Evolutionary conservation across 2,888 invertebrate genomes (phyloP).

Genomic region (Buathra laborator): DNA sequence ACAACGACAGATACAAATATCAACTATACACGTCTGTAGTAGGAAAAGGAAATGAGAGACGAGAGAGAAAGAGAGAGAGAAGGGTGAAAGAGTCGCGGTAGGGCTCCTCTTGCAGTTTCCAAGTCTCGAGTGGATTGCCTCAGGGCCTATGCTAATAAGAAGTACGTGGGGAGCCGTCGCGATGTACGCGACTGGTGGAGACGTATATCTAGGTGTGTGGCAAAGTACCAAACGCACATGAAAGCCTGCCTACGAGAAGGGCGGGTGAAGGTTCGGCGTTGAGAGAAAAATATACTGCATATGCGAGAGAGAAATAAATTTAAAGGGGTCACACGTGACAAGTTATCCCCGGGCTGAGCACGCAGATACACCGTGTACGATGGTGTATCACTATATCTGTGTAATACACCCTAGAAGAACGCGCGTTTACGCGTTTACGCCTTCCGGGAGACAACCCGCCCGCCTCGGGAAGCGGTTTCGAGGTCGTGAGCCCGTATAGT

Average conservation of each 20-base stretch:
- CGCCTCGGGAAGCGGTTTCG: slow-evolving; percentile 8
- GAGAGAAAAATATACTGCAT: slow-evolving; percentile 9
- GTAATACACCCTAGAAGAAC: slow-evolving; percentile 30
- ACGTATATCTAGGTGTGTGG: neutral
- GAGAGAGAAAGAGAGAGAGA: slow-evolving; percentile 26
- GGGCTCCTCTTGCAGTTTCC: slow-evolving; percentile 41
- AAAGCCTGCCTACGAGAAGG: neutral
- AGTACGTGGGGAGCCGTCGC: slow-evolving; percentile 42
- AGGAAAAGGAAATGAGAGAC: slow-evolving; percentile 34
- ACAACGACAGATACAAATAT: slow-evolving; percentile 17
- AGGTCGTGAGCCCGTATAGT: neutral
- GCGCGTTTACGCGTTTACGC: slow-evolving; percentile 46
- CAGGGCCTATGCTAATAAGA: slow-evolving; percentile 66
- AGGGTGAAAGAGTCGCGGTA: slow-evolving; percentile 57
- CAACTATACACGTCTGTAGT: slow-evolving; percentile 11
- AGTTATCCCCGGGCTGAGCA: slow-evolving; percentile 1
- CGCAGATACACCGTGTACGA: neutral
- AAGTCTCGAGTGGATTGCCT: slow-evolving; percentile 68
- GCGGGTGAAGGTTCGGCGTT: slow-evolving; percentile 21
- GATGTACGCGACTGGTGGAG: neutral
- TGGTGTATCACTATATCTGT: slow-evolving; percentile 10
- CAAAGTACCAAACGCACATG: slow-evolving; percentile 6
- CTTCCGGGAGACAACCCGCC: slow-evolving; percentile 20
- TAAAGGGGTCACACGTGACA: slow-evolving; percentile 30
- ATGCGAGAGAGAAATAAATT: slow-evolving; percentile 3